Evolutionary conservation across 2,797 vertebrate genomes (phyloP).

Genomic region (Allobates femoralis): DNA sequence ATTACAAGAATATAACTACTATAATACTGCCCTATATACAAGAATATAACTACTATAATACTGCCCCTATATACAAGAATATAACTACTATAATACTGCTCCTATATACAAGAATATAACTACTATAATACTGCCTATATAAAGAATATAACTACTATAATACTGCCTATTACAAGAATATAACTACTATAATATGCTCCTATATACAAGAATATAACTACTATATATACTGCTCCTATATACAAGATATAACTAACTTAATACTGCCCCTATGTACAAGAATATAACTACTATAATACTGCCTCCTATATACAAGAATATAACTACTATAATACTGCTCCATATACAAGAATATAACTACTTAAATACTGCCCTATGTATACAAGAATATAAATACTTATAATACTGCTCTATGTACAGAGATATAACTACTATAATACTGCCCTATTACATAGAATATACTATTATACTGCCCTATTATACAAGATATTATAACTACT

Average conservation of each 20-base stretch:
- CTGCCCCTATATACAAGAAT: too few species aligned
- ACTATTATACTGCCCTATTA: neutral
- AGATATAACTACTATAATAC: neutral
- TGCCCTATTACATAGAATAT: neutral
- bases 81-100: too few species aligned
- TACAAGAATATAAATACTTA: too few species aligned
- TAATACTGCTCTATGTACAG: neutral
- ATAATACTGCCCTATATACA: too few species aligned
- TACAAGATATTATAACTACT: constrained; percentile 5
- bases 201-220: neutral
- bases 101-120: too few species aligned
- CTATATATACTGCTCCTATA: neutral
- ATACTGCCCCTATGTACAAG: constrained; percentile 5
- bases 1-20: too few species aligned
- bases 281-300: neutral
- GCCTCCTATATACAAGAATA: neutral
- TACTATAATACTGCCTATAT: neutral
- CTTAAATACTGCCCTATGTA: too few species aligned
- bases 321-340: neutral
- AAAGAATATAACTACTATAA: too few species aligned
- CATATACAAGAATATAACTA: neutral
- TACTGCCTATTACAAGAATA: neutral
- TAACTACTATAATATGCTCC: neutral
- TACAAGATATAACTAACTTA: neutral
- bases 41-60: too few species aligned